phyloP scores from a whole-genome alignment of 2,888 invertebrate species.

The Horisme vitalbata region DNA sequence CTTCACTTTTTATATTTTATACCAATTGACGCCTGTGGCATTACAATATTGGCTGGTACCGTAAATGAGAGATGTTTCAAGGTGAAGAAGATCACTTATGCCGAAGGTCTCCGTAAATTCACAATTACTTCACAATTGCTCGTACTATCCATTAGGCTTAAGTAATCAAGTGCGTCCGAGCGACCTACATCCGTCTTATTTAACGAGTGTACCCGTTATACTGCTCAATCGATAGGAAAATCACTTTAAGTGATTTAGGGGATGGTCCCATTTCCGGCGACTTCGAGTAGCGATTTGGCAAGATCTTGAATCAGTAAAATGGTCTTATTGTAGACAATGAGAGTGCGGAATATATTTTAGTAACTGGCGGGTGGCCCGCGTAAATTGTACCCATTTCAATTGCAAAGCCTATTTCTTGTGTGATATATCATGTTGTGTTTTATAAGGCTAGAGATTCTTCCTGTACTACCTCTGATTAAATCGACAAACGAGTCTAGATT shows the following conservation, averaged over 20 bases:
- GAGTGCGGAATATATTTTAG: slow-evolving; percentile 23
- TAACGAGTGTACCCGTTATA: slow-evolving; percentile 45
- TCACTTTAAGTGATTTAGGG: slow-evolving; percentile 48
- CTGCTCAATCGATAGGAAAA: slow-evolving; percentile 58
- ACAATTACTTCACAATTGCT: slow-evolving; percentile 34
- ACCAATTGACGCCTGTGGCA: too few species aligned
- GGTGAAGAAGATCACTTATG: slow-evolving; percentile 18
- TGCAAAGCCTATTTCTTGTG: slow-evolving; percentile 13
- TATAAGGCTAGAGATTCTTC: too few species aligned
- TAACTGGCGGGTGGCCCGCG: slow-evolving; percentile 16
- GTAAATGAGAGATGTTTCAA: neutral
- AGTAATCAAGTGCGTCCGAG: slow-evolving; percentile 46
- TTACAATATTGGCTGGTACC: too few species aligned
- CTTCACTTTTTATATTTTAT: too few species aligned
- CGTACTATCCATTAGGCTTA: slow-evolving; percentile 40
- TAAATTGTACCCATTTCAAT: slow-evolving; percentile 22
- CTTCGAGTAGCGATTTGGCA: slow-evolving; percentile 23
- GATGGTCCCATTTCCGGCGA: slow-evolving; percentile 32
- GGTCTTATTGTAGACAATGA: slow-evolving; percentile 26
- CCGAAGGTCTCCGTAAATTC: slow-evolving; percentile 23
- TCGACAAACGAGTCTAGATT: too few species aligned
- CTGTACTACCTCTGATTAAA: too few species aligned
- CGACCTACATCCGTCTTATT: slow-evolving; percentile 56
- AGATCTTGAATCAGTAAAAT: slow-evolving; percentile 26
- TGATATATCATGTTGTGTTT: too few species aligned